Evolutionary conservation across 2,113 vertebrate genomes (phyloP).

Genomic region (Ictalurus punctatus): DNA sequence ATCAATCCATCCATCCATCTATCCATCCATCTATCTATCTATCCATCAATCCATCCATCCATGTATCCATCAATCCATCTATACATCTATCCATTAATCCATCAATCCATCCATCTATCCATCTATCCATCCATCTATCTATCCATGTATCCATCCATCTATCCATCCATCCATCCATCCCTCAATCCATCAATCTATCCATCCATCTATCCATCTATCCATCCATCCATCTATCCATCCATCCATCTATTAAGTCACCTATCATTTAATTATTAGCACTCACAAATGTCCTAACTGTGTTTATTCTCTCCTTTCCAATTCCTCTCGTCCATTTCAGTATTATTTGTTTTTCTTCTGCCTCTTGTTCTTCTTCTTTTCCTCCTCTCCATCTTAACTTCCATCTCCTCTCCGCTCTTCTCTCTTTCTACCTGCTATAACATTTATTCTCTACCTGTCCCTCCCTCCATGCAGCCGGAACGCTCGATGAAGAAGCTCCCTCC

Average conservation of each 20-base stretch:
- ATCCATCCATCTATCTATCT: too few relatives aligned
- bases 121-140: too few relatives aligned
- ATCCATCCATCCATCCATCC: too few relatives aligned
- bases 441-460: background rate
- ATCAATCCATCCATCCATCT: too few relatives aligned
- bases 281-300: background rate
- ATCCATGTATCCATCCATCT: too few relatives aligned
- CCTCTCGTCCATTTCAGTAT: background rate
- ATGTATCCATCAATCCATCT: too few relatives aligned
- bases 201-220: background rate
- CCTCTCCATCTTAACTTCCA: too few relatives aligned
- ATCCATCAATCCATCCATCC: too few relatives aligned
- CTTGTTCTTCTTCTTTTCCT: background rate
- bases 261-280: background rate
- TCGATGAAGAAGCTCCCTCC: slow-evolving; percentile 76
- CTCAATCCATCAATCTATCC: background rate
- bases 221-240: background rate
- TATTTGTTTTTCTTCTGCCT: background rate
- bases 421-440: background rate
- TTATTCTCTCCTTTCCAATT: background rate
- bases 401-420: too few relatives aligned
- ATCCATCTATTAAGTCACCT: background rate
- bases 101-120: too few relatives aligned
- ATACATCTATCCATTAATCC: too few relatives aligned
- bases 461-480: slow-evolving; percentile 57